Evolutionary conservation across 2,113 vertebrate genomes (phyloP).

Genomic region (Grammomys surdaster): DNA sequence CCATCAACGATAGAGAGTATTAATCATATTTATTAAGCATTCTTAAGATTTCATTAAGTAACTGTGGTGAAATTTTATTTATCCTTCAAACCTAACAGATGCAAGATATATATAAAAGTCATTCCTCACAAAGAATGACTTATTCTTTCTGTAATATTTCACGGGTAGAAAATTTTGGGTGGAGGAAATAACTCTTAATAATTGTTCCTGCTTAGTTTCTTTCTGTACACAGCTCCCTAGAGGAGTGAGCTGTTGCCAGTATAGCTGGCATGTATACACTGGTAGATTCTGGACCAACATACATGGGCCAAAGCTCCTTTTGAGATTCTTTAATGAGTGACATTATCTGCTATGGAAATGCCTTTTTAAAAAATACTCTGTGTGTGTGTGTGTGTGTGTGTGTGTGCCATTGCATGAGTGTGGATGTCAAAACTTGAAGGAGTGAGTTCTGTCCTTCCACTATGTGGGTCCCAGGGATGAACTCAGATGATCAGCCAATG

Average conservation of each 20-base stretch:
- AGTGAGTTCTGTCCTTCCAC: not conserved
- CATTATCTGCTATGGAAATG: not conserved
- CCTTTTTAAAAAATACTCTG: not conserved
- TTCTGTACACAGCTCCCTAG: not conserved
- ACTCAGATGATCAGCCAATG: not conserved
- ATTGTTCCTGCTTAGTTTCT: not conserved
- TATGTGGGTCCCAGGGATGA: not conserved
- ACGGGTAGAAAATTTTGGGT: not conserved
- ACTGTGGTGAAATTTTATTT: conserved; percentile 15
- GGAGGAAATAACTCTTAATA: not conserved
- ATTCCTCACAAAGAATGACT: not conserved
- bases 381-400: too few species aligned
- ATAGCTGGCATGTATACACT: too few species aligned
- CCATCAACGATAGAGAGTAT: not conserved
- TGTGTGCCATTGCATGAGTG: not conserved
- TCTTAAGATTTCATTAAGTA: not conserved
- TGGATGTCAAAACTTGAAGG: not conserved
- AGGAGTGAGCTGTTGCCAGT: not conserved
- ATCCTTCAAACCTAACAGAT: conserved; percentile 2
- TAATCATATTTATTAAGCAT: not conserved
- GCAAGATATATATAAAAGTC: not conserved
- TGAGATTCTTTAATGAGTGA: not conserved
- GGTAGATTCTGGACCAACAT: too few species aligned
- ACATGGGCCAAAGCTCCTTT: too few species aligned
- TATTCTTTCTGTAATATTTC: not conserved